Conservation (phyloP, 2,888 invertebrate species). For the Hydropsyche betteni region DNA sequence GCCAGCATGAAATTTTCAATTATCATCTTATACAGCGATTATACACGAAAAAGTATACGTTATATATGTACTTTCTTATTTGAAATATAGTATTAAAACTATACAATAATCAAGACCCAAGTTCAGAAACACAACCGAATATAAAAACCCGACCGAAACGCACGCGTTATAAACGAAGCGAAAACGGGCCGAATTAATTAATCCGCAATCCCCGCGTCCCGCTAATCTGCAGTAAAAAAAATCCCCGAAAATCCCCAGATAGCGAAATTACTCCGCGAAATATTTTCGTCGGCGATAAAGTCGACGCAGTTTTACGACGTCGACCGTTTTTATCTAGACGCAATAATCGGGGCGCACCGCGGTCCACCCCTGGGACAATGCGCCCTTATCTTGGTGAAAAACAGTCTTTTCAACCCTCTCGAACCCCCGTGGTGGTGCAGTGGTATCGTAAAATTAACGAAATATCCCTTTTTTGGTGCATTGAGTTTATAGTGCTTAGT, state of each 20-base stretch:
- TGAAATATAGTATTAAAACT: too few species aligned
- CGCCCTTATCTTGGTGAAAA: slow-evolving; percentile 15
- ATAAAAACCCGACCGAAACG: too few species aligned
- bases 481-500: background rate
- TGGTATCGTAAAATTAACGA: slow-evolving; percentile 34
- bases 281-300: slow-evolving; percentile 29
- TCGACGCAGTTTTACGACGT: slow-evolving; percentile 26
- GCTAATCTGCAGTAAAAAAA: background rate
- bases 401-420: too few species aligned
- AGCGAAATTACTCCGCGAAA: slow-evolving; percentile 22
- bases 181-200: too few species aligned
- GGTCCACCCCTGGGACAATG: slow-evolving; percentile 12
- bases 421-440: slow-evolving; percentile 12
- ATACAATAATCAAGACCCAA: too few species aligned
- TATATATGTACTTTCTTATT: too few species aligned
- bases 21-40: too few species aligned
- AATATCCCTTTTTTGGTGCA: background rate
- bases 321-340: slow-evolving; percentile 16
- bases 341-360: slow-evolving; percentile 8
- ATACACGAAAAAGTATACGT: too few species aligned
- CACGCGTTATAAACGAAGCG: too few species aligned
- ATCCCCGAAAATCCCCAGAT: background rate
- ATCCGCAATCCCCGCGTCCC: too few species aligned
- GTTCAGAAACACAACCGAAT: too few species aligned
- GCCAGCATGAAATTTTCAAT: too few species aligned